These are phyloP conservation scores for Grapholita molesta DNA, from an alignment of 1,140 invertebrate species.

Conservation along the genomic window DNA sequence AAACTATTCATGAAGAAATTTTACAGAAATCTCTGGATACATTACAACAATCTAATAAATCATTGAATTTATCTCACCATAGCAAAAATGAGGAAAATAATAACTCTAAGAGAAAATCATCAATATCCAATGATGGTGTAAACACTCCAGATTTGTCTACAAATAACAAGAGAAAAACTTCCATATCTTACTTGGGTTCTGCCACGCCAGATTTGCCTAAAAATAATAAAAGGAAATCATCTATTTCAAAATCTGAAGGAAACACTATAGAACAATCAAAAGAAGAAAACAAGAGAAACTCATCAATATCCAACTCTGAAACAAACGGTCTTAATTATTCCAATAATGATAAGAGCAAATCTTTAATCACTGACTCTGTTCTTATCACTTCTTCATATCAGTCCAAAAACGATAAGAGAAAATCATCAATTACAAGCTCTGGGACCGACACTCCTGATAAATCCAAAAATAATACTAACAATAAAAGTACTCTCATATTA, in stretches of 20 bases:
- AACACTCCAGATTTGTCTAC: not conserved
- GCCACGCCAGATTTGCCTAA: not conserved
- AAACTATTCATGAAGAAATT: conserved; percentile 52
- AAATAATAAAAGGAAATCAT: not conserved
- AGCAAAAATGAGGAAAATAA: not conserved
- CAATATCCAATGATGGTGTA: not conserved
- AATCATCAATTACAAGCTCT: not conserved
- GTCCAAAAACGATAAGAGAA: not conserved
- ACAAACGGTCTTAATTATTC: not conserved
- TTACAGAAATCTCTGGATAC: not conserved
- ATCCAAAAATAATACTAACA: conserved; percentile 38
- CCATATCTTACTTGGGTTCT: not conserved
- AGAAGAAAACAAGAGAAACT: conserved; percentile 23
- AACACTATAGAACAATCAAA: not conserved
- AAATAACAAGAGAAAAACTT: not conserved
- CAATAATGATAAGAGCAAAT: conserved; percentile 8
- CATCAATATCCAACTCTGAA: not conserved
- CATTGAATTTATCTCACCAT: not conserved
- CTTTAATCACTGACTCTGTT: not conserved
- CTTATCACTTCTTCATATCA: not conserved
- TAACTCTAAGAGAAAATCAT: not conserved
- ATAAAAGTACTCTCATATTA: conserved; percentile 59
- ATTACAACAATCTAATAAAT: not conserved
- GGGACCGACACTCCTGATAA: not conserved
- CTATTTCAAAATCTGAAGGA: not conserved